Evolutionary conservation across 2,888 invertebrate genomes (phyloP), one percentile per base, ranked within the genome.

Genomic region (Gastracanthus pulcherrimus): DNA sequence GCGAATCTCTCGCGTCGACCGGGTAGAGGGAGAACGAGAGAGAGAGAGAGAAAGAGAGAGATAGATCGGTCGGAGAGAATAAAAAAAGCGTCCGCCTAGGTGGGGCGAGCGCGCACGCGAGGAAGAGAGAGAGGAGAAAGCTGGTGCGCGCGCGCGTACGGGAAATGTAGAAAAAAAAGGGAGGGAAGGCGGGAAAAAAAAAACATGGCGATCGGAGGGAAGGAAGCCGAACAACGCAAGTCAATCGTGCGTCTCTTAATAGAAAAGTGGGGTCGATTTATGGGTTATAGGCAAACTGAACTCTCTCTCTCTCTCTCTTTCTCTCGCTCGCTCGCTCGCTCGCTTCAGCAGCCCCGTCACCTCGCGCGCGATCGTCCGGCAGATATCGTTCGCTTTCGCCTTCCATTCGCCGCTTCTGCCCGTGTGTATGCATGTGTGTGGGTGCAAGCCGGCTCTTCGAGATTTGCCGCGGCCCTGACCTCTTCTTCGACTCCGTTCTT

Each of bases 241-340:
- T 90, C 90, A 90, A 90, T 90, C 90, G 90, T 89, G 90, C 89
- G 90, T 90, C 90, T 90, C 90, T 90, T 90, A 90, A 90, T 90
- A 90, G 90, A 90, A 90, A 90, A 90, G 90, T 90, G 90, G 89
- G 89, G 90, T 90, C 90, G 90, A 90, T 90, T 90, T 90, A 90
- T 90, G 90, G 90, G 90, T 90, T 90, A 90, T 90, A 90, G 90
- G 90, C 89, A 90, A 90, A 90, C 89, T 89, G 86, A 86, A 85
- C 87, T 85, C 86, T 85, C 85, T 83, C 84, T 87, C 71, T 76
- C 80, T 77, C 62, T 48, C 34, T 19, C 36, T 48, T 67, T 69
- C 51, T 60, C 74, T 72, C 71, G 19, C 62, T 60, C 64, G 45
- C 69, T 60, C 55, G 5, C 62, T 69, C 74, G 34, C 55, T 38